A percentile compares a stretch with the other conserved stretches of the same genome.
Conservation (phyloP, 30 jellyfish, hydroid and myxozoan species). For the Aurelia sp. region DNA sequence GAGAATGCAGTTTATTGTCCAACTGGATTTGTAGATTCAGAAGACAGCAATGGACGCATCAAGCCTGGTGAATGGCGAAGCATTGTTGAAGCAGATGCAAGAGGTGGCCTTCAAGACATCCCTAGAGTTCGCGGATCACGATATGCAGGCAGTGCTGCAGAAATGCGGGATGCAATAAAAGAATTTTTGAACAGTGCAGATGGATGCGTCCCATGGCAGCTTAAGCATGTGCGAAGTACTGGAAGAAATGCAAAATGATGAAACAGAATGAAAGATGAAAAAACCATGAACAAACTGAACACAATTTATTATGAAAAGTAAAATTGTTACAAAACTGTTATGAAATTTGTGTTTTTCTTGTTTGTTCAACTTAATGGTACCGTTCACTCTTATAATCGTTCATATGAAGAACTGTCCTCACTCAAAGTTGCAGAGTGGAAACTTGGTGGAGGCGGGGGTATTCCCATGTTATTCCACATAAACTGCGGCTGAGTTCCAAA, state of each 20-base stretch:
- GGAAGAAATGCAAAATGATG: not conserved
- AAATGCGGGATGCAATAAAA: slow-evolving; percentile 15
- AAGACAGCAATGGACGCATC: slow-evolving; percentile 57
- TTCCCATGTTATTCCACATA: too few relatives aligned
- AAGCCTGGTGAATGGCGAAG: slow-evolving; percentile 45
- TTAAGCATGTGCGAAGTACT: not conserved
- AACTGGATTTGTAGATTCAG: slow-evolving; percentile 70
- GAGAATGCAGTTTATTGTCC: slow-evolving; percentile 64
- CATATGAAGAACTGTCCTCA: too few relatives aligned
- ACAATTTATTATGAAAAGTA: too few relatives aligned
- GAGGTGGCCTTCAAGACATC: slow-evolving; percentile 7
- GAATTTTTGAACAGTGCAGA: slow-evolving; percentile 4
- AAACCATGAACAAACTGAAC: not conserved
- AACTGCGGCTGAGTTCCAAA: too few relatives aligned
- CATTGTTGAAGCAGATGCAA: slow-evolving; percentile 14
- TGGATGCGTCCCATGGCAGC: slow-evolving; percentile 6
- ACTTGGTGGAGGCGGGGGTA: too few relatives aligned
- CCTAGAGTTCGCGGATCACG: slow-evolving; percentile 27
- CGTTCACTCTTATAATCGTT: too few relatives aligned
- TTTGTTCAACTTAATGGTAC: too few relatives aligned
- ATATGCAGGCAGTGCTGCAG: slow-evolving; percentile 4
- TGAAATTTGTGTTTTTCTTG: too few relatives aligned
- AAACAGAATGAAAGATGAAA: too few relatives aligned
- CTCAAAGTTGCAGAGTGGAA: too few relatives aligned
- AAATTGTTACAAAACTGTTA: too few relatives aligned